Percentiles rank a stretch among this genome's conserved stretches.
Evolutionary conservation across 2,113 vertebrate species (phyloP).

Genomic region (Riparia riparia): DNA sequence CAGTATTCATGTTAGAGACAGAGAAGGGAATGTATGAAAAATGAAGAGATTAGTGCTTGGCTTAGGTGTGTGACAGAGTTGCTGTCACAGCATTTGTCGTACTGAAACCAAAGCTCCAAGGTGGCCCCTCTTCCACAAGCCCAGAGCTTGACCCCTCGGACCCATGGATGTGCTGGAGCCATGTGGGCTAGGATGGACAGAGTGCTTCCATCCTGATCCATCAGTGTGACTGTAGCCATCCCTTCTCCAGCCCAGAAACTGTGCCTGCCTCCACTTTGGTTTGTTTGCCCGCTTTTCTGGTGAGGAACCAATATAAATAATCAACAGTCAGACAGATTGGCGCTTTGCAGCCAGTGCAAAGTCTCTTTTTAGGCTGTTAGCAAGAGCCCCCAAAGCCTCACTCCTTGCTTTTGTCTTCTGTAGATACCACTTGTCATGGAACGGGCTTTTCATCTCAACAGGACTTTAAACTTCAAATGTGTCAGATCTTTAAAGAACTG

Average conservation of each 20-base stretch:
- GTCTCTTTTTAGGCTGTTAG: not conserved
- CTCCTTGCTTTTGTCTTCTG: conserved; percentile 1
- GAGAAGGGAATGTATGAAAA: not conserved
- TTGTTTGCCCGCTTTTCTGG: not conserved
- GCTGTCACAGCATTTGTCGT: not conserved
- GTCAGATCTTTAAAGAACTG: conserved; percentile 21
- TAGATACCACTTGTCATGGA: not conserved
- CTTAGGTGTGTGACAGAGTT: not conserved
- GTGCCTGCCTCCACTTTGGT: not conserved
- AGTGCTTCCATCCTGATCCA: rapidly evolving
- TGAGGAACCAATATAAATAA: not conserved
- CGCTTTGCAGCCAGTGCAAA: not conserved
- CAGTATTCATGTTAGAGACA: not conserved
- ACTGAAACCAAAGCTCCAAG: not conserved
- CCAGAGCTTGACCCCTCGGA: not conserved
- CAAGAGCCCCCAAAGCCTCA: not conserved
- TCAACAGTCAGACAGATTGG: not conserved
- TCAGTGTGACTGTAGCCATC: not conserved
- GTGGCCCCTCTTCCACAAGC: not conserved
- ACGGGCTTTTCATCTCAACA: conserved; percentile 29
- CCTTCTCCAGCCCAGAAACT: not conserved
- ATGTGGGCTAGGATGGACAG: rapidly evolving
- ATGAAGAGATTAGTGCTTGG: not conserved
- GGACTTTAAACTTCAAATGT: conserved; percentile 58
- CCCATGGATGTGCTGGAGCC: not conserved